phyloP scores from a whole-genome alignment of 2,113 vertebrate genomes.

The Phoxinus phoxinus region DNA sequence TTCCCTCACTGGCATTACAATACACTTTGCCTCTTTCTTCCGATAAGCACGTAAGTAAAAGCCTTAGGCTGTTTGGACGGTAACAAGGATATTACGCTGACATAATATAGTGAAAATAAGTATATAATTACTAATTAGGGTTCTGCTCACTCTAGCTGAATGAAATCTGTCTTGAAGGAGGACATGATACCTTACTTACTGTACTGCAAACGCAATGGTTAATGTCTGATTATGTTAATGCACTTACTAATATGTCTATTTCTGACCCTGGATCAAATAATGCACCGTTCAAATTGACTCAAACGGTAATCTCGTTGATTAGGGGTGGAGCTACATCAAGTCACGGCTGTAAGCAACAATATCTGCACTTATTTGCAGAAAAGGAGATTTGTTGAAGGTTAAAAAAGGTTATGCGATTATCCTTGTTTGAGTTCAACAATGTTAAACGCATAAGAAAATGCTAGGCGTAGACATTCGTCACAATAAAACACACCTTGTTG shows the following conservation, averaged over 20 bases:
- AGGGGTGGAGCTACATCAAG: constrained; percentile 17
- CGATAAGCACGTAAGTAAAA: constrained; percentile 59
- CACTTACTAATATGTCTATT: constrained; percentile 28
- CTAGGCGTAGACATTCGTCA: neutral
- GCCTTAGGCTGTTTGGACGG: constrained; percentile 53
- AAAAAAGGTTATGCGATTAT: neutral
- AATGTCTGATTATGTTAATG: constrained; percentile 42
- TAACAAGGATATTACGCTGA: constrained; percentile 22
- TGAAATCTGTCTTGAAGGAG: constrained; percentile 66
- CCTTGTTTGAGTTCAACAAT: neutral
- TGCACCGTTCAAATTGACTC: constrained; percentile 18
- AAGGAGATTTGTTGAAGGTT: neutral
- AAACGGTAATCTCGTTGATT: constrained; percentile 15
- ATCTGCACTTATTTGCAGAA: constrained; percentile 3
- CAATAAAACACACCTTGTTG: neutral
- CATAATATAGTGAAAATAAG: constrained; percentile 52
- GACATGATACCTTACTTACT: constrained; percentile 30
- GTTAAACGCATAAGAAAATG: neutral
- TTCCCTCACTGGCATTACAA: constrained; percentile 71
- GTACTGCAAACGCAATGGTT: neutral
- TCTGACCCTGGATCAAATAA: constrained; percentile 30
- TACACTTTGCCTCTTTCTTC: constrained; percentile 57
- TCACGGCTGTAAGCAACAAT: neutral
- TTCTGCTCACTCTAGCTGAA: constrained; percentile 64
- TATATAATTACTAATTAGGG: constrained; percentile 61